Evolutionary conservation across 2,113 vertebrate species (phyloP).

Genomic region (Coptodon rendalli): DNA sequence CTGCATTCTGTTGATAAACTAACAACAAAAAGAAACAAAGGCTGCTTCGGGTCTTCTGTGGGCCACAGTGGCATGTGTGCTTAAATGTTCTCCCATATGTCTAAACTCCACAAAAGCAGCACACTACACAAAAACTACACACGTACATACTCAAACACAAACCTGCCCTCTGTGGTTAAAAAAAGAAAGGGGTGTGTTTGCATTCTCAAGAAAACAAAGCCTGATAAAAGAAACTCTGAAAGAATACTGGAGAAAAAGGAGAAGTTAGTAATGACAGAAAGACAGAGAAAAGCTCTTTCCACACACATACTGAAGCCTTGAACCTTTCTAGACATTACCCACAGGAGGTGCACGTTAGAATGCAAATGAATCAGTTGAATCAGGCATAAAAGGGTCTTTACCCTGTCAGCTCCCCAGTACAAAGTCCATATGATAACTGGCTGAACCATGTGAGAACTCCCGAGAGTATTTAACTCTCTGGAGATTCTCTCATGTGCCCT

Average conservation of each 20-base stretch:
- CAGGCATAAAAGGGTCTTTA: background rate
- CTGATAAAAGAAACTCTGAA: background rate
- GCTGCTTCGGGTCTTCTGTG: background rate
- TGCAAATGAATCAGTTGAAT: background rate
- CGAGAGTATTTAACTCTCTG: background rate
- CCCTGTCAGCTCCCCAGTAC: background rate
- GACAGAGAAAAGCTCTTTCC: background rate
- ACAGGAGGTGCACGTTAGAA: background rate
- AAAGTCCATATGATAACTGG: background rate
- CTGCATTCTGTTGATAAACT: slow-evolving; percentile 43
- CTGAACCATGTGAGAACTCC: background rate
- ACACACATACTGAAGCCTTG: background rate
- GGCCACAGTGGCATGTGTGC: background rate
- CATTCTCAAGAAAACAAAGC: background rate
- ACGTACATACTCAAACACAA: background rate
- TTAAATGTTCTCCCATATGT: background rate
- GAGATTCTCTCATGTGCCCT: background rate
- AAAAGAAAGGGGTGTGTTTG: background rate
- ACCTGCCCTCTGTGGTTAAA: background rate
- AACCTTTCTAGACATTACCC: background rate
- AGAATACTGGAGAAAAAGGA: background rate
- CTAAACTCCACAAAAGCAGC: background rate
- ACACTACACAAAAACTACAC: background rate
- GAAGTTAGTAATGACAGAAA: background rate
- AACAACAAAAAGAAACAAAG: slow-evolving; percentile 2